These are phyloP conservation scores for Oncopodura yosiiana DNA, from an alignment of 1,140 invertebrate species.

Conservation along the genomic window DNA sequence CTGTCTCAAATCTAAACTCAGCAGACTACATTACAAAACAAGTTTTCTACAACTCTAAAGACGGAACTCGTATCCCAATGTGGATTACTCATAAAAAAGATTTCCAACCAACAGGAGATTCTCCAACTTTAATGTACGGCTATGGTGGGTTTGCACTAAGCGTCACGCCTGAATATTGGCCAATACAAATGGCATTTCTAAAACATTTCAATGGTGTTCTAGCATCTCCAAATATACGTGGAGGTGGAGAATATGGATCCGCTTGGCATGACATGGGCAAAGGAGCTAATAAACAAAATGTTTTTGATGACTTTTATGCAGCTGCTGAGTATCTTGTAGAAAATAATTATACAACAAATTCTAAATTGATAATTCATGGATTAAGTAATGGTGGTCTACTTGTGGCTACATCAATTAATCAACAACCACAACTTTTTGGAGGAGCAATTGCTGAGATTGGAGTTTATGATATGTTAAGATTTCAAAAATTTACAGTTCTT, in stretches of 20 bases:
- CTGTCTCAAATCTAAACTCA: constrained; percentile 71
- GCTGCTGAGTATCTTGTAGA: constrained; percentile 83
- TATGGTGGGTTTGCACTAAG: constrained; percentile 96
- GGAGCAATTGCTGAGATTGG: constrained; percentile 84
- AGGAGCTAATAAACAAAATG: constrained; percentile 89
- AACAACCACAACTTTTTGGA: constrained; percentile 87
- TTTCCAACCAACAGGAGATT: constrained; percentile 1
- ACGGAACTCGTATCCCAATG: constrained; percentile 94
- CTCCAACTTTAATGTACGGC: constrained; percentile 78
- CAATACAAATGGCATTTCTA: constrained; percentile 74
- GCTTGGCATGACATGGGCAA: constrained; percentile 90
- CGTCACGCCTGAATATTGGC: constrained; percentile 70
- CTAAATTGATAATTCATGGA: constrained; percentile 77
- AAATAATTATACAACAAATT: constrained; percentile 64
- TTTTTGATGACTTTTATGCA: constrained; percentile 89
- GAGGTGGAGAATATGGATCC: constrained; percentile 94
- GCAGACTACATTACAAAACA: constrained; percentile 73
- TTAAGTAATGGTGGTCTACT: constrained; percentile 41
- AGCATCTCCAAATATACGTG: constrained; percentile 89
- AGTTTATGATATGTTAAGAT: constrained; percentile 92
- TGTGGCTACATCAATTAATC: constrained; percentile 84
- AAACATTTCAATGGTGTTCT: constrained; percentile 78
- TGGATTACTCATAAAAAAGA: constrained; percentile 79
- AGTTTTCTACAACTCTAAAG: constrained; percentile 87
- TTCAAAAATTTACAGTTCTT: constrained; percentile 97